Evolutionary conservation across 2,888 invertebrate species (phyloP).

Genomic region (Dicyrtomina minuta): DNA sequence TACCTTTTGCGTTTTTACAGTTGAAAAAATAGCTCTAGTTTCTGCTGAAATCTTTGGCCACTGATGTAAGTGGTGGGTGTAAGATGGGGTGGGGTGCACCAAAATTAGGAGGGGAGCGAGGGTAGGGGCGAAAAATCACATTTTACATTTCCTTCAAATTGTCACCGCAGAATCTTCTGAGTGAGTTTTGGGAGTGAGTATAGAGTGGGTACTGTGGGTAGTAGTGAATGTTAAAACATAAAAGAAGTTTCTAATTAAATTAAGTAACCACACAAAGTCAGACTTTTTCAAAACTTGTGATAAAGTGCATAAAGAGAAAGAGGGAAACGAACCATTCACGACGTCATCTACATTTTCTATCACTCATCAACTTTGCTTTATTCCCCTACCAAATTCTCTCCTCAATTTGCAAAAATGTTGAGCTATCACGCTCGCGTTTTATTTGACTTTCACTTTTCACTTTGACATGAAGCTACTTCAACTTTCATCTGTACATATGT

Average conservation of each 20-base stretch:
- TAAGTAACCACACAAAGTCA: conserved; percentile 25
- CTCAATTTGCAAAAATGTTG: too few species aligned
- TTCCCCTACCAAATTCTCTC: not conserved
- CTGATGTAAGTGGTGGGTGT: too few species aligned
- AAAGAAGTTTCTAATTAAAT: conserved; percentile 28
- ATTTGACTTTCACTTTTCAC: too few species aligned
- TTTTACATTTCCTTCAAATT: conserved; percentile 2
- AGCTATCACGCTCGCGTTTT: too few species aligned
- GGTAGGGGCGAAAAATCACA: not conserved
- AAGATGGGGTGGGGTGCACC: not conserved
- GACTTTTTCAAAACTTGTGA: too few species aligned
- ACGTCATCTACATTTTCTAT: conserved; percentile 13
- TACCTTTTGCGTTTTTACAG: not conserved
- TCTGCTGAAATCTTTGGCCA: too few species aligned
- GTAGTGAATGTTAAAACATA: too few species aligned
- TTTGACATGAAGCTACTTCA: too few species aligned
- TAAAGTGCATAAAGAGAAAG: too few species aligned
- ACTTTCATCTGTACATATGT: too few species aligned
- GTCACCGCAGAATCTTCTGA: not conserved
- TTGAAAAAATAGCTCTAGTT: not conserved
- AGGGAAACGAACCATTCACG: conserved; percentile 3
- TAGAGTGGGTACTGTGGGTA: too few species aligned
- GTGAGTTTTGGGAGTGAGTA: not conserved
- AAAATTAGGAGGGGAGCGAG: not conserved
- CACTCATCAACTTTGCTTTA: not conserved